Base-by-base conservation (phyloP, 35 echinoderm and acorn worm species). In the Apostichopus parvimensis region DNA sequence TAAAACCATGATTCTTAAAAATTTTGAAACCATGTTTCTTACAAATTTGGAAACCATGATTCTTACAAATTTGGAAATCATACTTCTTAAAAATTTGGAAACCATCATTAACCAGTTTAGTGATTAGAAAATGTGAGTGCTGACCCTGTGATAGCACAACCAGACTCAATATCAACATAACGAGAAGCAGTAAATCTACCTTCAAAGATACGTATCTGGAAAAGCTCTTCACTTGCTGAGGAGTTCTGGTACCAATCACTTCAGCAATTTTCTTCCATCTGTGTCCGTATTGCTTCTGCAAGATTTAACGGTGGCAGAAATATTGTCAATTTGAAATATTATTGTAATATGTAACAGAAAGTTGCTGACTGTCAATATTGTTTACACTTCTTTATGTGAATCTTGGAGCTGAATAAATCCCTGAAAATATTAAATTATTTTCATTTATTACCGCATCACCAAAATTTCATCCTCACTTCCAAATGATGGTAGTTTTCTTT, bases 161-260 rank as follows among this genome's bases (percentile, higher is more conserved):
- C 8, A 78, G 77, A 23, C 28, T 34, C 28, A 34, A 34, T 34
- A 34, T 34, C 28, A 34, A 34, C 28, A 34, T 34, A 34, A 15
- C 13, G 54, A 13, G 11, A 12, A 53, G 54, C 28, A 34, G 28
- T 34, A 45, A 45, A 45, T 45, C 34, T 87, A 87, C 85, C 85
- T 71, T 87, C 21, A 15, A 9, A 8, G 57, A 45, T 12, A 59
- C 9, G n/a, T 62, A 87, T 57, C 85, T 59, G 17, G 53, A 87
- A 52, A 87, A 87, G 11, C n/a, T 87, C n/a, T 87, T 87, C 57
- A 87, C 85, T 87, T 87, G 85, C 57, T 87, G 85, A n/a, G 59
- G 59, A 21, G 85, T 87, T 71, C 85, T 21, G 20, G 85, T 87
- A 21, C 85, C 85, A 5, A 87, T 87, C 17, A 87, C 17, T 22